phyloP scores from a whole-genome alignment of 2,113 vertebrate species.

The Ochotona princeps region DNA sequence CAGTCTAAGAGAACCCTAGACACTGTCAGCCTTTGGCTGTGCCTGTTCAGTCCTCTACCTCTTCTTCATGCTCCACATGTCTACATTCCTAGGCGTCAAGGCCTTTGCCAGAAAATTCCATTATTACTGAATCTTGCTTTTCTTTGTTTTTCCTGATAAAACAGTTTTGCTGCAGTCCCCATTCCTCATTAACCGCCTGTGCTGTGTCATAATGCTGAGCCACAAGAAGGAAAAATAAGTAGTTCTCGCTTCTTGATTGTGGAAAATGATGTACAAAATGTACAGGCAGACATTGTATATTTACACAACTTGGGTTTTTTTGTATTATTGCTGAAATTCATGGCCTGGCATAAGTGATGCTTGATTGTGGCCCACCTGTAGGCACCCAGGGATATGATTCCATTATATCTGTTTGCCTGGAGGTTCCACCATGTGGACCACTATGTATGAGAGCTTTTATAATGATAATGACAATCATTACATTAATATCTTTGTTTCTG shows the following conservation, averaged over 20 bases:
- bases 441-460: background rate
- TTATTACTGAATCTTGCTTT: background rate
- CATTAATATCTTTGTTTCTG: background rate
- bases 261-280: background rate
- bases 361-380: background rate
- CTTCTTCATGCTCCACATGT: background rate
- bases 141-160: background rate
- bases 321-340: background rate
- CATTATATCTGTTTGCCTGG: background rate
- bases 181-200: background rate
- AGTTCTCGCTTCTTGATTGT: background rate
- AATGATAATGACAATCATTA: background rate
- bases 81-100: background rate
- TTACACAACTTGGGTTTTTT: background rate
- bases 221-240: background rate
- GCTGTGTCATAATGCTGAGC: background rate
- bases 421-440: background rate
- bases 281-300: background rate
- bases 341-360: background rate
- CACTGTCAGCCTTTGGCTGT: background rate
- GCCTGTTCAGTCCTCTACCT: background rate
- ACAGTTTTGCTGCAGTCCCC: background rate
- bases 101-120: background rate
- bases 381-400: background rate
- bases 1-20: background rate